Percentiles rank a stretch among this genome's conserved stretches.
phyloP scores from a whole-genome alignment of 2,888 invertebrate species.

The Temnothorax unifasciatus region DNA sequence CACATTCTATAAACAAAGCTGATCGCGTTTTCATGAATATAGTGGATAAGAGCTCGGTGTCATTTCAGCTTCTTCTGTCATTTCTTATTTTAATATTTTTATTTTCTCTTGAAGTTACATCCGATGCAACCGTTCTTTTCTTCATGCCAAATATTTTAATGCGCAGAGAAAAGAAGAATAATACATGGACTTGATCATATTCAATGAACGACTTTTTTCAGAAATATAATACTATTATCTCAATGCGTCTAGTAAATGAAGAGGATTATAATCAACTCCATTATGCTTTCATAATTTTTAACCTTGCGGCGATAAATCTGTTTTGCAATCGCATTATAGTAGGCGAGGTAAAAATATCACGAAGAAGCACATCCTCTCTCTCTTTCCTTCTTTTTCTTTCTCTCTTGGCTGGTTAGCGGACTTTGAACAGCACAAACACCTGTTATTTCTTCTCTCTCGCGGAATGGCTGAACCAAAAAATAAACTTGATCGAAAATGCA shows the following conservation, averaged over 20 bases:
- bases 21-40: neutral
- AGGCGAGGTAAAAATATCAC: conserved; percentile 22
- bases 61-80: neutral
- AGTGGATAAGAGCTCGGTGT: neutral
- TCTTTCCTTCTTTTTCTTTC: neutral
- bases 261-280: neutral
- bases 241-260: neutral
- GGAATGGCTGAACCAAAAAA: neutral
- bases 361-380: neutral
- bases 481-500: neutral
- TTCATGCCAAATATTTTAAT: conserved; percentile 61
- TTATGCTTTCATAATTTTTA: conserved; percentile 28
- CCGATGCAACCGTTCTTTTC: conserved; percentile 65
- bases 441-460: conserved; percentile 34
- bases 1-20: neutral
- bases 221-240: neutral
- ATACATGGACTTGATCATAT: neutral
- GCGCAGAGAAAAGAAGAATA: conserved; percentile 56
- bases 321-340: conserved; percentile 36
- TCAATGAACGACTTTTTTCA: neutral
- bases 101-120: neutral
- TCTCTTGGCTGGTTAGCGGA: neutral
- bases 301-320: neutral
- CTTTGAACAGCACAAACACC: conserved; percentile 18
- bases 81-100: neutral